Evolutionary conservation across 2,888 invertebrate genomes (phyloP), one percentile per base, ranked within the genome.

Genomic region (Cheilosia urbana): DNA sequence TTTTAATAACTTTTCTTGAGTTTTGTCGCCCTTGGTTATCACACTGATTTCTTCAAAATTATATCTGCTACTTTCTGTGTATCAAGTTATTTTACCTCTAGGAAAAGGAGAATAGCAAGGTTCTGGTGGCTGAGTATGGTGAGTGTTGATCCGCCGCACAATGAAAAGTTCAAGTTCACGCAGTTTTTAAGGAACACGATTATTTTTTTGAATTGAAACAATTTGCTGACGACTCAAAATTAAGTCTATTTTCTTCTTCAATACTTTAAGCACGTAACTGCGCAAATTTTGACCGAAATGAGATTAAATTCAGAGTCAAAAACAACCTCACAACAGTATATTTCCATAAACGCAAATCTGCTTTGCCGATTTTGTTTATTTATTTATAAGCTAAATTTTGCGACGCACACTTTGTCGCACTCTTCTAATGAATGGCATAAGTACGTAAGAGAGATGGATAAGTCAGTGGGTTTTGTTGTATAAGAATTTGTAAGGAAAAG

Each of bases 351-450:
- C 6, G 42, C n/a, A 27, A 40, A 53, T 62, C 53, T 7, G 13
- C 5, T 51, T 27, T 27, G 6, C 27, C 13, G 51, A 49, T 75
- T 76, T 76, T 76, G 76, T 78, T 78, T 78, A 71, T 69, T 78
- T 78, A 69, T 69, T 78, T 78, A 63, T 69, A 24, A 72, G 34
- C 1, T 2, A 24, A 13, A 42, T 53, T 40, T 15, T 63, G 24
- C 58, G 58, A 27, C 65, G 37, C 40, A 42, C 37, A 2, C 42
- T 27, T 49, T 58, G 27, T 71, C 71, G 11, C 49, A 21, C 58
- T 34, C 49, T 65, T 13, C 13, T 37, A 2, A 19, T 15, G 13
- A 3, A 37, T 15, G 45, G 11, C 21, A 17, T 42, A 24, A 2
- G 0, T 1, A 15, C 19, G 37, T 2, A 17, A 40, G 19, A 5